phyloP scores from a whole-genome alignment of 2,797 vertebrate genomes.

The Borostomias antarcticus region DNA sequence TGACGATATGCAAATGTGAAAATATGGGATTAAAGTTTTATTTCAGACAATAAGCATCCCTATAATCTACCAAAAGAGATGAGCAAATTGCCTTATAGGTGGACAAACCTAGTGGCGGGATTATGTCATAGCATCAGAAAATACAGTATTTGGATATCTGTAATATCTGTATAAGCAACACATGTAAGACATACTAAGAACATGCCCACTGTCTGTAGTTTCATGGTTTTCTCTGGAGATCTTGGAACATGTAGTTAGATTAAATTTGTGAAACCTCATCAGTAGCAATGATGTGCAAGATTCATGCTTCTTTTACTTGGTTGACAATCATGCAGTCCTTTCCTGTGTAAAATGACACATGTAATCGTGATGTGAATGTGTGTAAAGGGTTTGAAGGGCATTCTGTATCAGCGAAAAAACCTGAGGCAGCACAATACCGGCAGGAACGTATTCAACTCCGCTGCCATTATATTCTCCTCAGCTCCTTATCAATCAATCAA shows the following conservation, averaged over 20 bases:
- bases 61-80: slow-evolving; percentile 1
- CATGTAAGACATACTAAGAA: neutral
- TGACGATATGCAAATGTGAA: neutral
- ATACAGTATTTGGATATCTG: slow-evolving; percentile 2
- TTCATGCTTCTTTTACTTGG: neutral
- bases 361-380: neutral
- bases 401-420: no score
- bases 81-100: neutral
- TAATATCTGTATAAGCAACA: neutral
- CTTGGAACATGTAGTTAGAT: slow-evolving; percentile 5
- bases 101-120: neutral
- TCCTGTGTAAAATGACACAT: no score
- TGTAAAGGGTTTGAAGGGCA: no score
- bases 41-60: neutral
- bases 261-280: slow-evolving; percentile 4
- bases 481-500: no score
- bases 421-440: no score
- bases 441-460: neutral
- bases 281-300: neutral
- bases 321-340: no score
- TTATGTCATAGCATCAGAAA: slow-evolving; percentile 10
- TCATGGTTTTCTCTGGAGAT: slow-evolving; percentile 10
- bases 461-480: no score
- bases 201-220: slow-evolving; percentile 1
- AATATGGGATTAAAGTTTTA: neutral